These are phyloP conservation scores for Muscicapa striata DNA, from an alignment of 2,797 vertebrate species.

Conservation along the genomic window DNA sequence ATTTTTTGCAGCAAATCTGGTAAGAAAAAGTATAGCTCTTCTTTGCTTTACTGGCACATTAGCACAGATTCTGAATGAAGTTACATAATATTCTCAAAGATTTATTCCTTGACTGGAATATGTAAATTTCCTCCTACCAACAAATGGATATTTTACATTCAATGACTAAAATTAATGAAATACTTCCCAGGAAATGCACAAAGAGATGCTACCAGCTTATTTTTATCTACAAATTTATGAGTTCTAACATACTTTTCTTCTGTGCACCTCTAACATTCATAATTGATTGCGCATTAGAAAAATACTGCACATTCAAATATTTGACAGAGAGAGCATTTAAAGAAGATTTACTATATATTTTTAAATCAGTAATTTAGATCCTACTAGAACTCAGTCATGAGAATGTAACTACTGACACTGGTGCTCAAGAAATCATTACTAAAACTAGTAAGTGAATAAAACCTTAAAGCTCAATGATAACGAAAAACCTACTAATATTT, in stretches of 20 bases:
- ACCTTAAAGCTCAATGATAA: slow-evolving; percentile 41
- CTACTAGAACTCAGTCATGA: background rate
- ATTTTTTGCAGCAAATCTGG: background rate
- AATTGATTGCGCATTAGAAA: slow-evolving; percentile 12
- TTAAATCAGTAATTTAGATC: slow-evolving; percentile 63
- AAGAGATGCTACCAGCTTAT: background rate
- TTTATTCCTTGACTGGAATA: background rate
- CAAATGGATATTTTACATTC: background rate
- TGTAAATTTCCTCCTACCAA: background rate
- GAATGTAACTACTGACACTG: slow-evolving; percentile 33
- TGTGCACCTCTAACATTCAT: background rate
- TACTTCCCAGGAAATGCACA: background rate
- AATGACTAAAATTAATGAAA: background rate
- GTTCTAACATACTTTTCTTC: background rate
- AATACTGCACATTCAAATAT: background rate
- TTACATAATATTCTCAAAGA: background rate
- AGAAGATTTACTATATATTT: slow-evolving; percentile 44
- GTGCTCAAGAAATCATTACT: slow-evolving; percentile 14
- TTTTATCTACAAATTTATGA: background rate
- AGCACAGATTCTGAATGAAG: background rate
- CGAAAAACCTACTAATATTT: slow-evolving; percentile 17
- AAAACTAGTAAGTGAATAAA: slow-evolving; percentile 49
- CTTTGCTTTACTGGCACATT: background rate
- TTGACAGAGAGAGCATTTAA: slow-evolving; percentile 55
- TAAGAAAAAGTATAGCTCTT: background rate